Evolutionary conservation across 1,140 invertebrate species (phyloP), one percentile per base, ranked within the genome.

Genomic region (Drosophila repleta): DNA sequence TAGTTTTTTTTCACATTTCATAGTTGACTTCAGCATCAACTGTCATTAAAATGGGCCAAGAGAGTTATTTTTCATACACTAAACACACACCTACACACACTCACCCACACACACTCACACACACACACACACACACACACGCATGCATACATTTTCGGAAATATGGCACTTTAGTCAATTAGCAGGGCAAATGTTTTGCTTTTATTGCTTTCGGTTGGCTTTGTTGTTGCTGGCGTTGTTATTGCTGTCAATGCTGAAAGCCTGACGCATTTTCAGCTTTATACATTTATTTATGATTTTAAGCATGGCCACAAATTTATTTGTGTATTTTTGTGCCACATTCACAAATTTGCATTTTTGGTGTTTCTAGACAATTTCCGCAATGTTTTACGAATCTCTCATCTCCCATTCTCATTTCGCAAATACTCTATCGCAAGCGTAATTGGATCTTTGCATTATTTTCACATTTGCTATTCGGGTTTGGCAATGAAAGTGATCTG

Each of bases 111-210:
- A n/a, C n/a, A n/a, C n/a, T n/a, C n/a, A n/a, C n/a, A n/a, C n/a
- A n/a, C n/a, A n/a, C n/a, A n/a, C n/a, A n/a, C n/a, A n/a, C n/a
- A n/a, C n/a, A n/a, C n/a, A n/a, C n/a, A n/a, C n/a, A n/a, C n/a
- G n/a, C n/a, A n/a, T n/a, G n/a, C n/a, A 49, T 41, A 43, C 52
- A 61, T 24, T 32, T 51, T 51, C 26, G 64, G 26, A 53, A 60
- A 68, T 56, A 74, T 58, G 57, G 77, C 77, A 85, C 82, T 87
- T 87, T 75, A 87, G 70, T 85, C 82, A 87, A 85, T 85, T 87
- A 85, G 82, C 75, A 53, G 74, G 85, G 63, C 70, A 81, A 71
- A 85, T 81, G 68, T 81, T 81, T 67, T 73, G 53, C 51, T 78
- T 72, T 66, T 57, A 51, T 71, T 65, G 62, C 52, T 35, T 45